Conservation (phyloP, 2,113 vertebrate genomes). For the Pungitius pungitius region DNA sequence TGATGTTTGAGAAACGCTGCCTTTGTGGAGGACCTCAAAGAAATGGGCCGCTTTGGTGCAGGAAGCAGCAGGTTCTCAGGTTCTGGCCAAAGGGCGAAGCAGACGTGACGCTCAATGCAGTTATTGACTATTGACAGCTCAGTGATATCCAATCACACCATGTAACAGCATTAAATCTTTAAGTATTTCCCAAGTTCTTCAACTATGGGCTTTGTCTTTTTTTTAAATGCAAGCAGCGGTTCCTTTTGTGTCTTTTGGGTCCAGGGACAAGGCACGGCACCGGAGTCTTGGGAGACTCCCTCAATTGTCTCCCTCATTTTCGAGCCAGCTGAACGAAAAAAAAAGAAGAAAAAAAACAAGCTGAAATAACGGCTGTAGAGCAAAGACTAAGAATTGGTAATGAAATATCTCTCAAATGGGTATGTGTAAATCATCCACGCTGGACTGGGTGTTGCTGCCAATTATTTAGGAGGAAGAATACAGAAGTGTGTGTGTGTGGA, state of each 20-base stretch:
- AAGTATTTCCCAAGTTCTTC: neutral
- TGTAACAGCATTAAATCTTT: neutral
- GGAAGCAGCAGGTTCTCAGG: constrained; percentile 86
- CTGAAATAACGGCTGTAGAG: constrained; percentile 86
- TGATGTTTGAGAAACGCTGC: constrained; percentile 61
- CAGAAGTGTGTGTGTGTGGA: too few relatives aligned
- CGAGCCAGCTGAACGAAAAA: constrained; percentile 77
- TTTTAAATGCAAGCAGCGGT: too few relatives aligned
- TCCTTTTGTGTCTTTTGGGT: too few relatives aligned
- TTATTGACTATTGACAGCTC: constrained; percentile 18
- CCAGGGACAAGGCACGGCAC: too few relatives aligned
- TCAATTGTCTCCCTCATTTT: constrained; percentile 83
- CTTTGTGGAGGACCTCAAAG: constrained; percentile 83
- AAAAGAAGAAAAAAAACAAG: too few relatives aligned
- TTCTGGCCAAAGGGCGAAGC: constrained; percentile 86
- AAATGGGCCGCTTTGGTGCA: constrained; percentile 70
- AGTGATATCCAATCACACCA: neutral
- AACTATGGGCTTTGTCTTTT: too few relatives aligned
- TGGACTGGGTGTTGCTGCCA: neutral
- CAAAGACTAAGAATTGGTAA: constrained; percentile 76
- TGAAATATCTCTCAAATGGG: neutral
- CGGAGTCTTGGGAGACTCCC: too few relatives aligned
- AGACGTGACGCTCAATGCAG: constrained; percentile 81
- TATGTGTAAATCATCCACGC: neutral
- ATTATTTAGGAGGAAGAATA: constrained; percentile 17